Base-by-base conservation (phyloP, 2,113 vertebrate genomes). In the Erythrocercus mccallii region DNA sequence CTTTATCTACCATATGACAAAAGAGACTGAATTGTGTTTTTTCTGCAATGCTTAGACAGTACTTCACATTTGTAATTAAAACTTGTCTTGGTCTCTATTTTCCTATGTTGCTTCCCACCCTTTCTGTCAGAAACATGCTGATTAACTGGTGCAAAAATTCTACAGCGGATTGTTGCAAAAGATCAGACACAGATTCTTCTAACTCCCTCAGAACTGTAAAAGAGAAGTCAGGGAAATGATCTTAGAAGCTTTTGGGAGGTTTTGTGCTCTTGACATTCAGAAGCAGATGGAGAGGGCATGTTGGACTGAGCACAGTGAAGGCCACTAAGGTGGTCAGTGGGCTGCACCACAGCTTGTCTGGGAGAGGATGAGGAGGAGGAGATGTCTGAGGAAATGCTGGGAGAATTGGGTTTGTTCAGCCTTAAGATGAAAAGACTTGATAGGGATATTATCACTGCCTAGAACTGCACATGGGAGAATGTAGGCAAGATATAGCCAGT, bases 261-360 rank as follows among this genome's bases (percentile, higher is more conserved):
- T 78, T 77, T 6, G 5, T 82, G 25, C 21, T 87, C 35, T 50
- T 44, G 23, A 17, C 20, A 10, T 64, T 77, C 11, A 38, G 38
- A 61, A 61, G 14, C 15, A 71, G 40, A 25, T 57, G 21, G 42
- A 78, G 45, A 11, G 8, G 9, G 6, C 9, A 21, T 8, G 8
- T 23, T 68, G 23, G 38, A 23, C 69, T 45, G 60, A 66, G 33
- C 30, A 6, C 27, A 62, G 51, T 30, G 65, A 38, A 81, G 47
- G 19, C 22, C 33, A 24, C 15, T 3, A 27, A 56, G 38, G 12
- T 0, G 1, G 8, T 38, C 25, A 42, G 0, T 9, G 38, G 28
- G 8, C n/a, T 70, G 72, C 33, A 81, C 42, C 35, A 81, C 10
- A 7, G 20, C 6, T n/a, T n/a, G n/a, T n/a, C n/a, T n/a, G n/a